phyloP scores from a whole-genome alignment of 2,113 vertebrate species.

The Rafetus swinhoei region DNA sequence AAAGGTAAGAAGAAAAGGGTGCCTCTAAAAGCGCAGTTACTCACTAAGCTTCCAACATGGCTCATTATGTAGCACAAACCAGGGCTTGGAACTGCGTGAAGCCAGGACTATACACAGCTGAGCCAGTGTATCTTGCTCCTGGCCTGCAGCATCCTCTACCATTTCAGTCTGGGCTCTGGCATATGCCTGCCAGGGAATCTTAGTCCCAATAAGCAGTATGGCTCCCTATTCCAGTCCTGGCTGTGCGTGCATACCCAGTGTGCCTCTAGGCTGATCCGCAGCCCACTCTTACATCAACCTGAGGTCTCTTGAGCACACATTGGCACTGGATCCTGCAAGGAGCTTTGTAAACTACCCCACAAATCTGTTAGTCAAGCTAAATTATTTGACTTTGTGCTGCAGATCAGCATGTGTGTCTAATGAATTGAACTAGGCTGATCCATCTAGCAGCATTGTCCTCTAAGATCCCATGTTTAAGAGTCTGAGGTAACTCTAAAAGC shows the following conservation, averaged over 20 bases:
- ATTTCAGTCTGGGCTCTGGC: background rate
- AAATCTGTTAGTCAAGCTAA: background rate
- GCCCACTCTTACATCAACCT: background rate
- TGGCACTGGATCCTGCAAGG: accelerated
- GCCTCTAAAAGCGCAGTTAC: background rate
- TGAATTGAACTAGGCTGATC: accelerated
- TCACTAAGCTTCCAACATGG: background rate
- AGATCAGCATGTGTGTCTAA: background rate
- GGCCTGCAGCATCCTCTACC: background rate
- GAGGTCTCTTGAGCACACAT: background rate
- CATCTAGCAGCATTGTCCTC: background rate
- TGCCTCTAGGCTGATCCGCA: background rate
- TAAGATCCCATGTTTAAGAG: background rate
- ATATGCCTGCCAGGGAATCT: background rate
- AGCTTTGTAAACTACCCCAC: accelerated
- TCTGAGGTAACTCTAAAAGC: background rate
- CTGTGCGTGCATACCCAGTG: background rate
- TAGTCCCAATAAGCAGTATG: background rate
- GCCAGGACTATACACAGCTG: accelerated
- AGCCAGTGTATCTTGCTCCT: background rate
- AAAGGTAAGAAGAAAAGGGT: conserved; percentile 81
- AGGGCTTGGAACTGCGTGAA: background rate
- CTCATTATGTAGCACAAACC: background rate
- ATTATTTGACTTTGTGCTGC: background rate
- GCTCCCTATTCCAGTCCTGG: background rate